phyloP scores from a whole-genome alignment of 2,888 invertebrate species.

The Tiphia femorata region DNA sequence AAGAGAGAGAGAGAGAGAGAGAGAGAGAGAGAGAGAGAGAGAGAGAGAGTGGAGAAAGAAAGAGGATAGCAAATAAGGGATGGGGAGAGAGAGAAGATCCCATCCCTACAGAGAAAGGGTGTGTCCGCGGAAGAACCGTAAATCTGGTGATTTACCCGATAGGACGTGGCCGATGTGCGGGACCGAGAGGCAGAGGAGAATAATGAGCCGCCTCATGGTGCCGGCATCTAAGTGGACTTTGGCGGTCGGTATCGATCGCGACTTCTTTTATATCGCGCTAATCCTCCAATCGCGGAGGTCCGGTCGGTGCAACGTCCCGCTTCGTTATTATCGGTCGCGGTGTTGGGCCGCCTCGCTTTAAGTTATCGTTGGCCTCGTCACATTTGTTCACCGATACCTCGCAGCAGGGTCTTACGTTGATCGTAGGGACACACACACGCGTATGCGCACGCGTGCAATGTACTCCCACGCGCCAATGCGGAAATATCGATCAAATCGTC shows the following conservation, averaged over 20 bases:
- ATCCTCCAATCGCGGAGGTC: not conserved
- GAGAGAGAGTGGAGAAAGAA: not conserved
- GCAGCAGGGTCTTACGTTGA: too few species aligned
- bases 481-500: too few species aligned
- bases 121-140: slow-evolving; percentile 46
- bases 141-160: slow-evolving; percentile 56
- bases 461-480: too few species aligned
- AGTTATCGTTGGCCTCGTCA: too few species aligned
- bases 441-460: too few species aligned
- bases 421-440: too few species aligned
- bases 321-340: slow-evolving; percentile 13
- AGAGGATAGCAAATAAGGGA: not conserved
- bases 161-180: slow-evolving; percentile 35
- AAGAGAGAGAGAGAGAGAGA: not conserved
- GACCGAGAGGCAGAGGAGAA: slow-evolving; percentile 43
- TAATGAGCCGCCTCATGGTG: slow-evolving; percentile 46
- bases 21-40: not conserved
- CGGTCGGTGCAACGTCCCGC: too few species aligned
- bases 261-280: slow-evolving; percentile 35
- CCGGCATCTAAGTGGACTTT: slow-evolving; percentile 33
- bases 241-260: slow-evolving; percentile 19
- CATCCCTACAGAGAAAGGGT: slow-evolving; percentile 53
- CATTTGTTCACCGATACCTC: too few species aligned
- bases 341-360: too few species aligned
- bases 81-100: slow-evolving; percentile 13